Base-by-base conservation (phyloP, 2,797 vertebrate species). In the Danio jaintianensis region DNA sequence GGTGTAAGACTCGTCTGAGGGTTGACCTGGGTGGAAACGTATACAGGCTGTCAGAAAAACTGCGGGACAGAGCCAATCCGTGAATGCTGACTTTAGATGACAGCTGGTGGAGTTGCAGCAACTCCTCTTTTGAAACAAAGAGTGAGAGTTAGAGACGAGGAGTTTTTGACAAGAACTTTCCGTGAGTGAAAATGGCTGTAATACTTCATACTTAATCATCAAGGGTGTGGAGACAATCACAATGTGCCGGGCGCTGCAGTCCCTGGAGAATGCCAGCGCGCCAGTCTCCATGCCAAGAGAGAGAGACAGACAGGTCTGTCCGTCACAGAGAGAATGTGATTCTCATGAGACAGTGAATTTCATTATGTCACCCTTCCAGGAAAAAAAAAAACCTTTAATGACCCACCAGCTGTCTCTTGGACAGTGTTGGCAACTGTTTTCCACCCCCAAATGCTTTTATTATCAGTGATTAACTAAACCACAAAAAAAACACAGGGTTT, bases 1-100 rank as follows among this genome's bases (percentile, higher is more conserved):
- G 95, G 93, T 93, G 93, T 90, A 89, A 80, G 78, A 81, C 88
- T 90, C 89, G 86, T 86, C 79, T 86, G 89, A 92, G 87, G 63
- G 71, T n/a, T 76, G 84, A 89, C 92, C 87, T 67, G 78, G 88
- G 89, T 92, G 91, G 87, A 91, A 90, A 86, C 94, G 93, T 94
- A 95, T 29, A 29, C 93, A 94, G 93, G 84, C 89, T 81, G 90
- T 85, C 91, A 89, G 91, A 83, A 85, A 53, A 61, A 79, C 76
- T 52, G 69, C 74, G 20, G 68, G 52, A 70, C n/a, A 66, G 36
- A 87, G 68, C 66, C 61, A 71, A 86, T 84, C 80, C 40, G 66
- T 18, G 53, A 64, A 70, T 69, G 87, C 87, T 84, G 83, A 67
- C 81, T 88, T 85, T 79, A 70, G 12, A 63, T 48, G 50, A 85